Evolutionary conservation across 2,888 invertebrate genomes (phyloP).

Genomic region (Sthenelais limicola): DNA sequence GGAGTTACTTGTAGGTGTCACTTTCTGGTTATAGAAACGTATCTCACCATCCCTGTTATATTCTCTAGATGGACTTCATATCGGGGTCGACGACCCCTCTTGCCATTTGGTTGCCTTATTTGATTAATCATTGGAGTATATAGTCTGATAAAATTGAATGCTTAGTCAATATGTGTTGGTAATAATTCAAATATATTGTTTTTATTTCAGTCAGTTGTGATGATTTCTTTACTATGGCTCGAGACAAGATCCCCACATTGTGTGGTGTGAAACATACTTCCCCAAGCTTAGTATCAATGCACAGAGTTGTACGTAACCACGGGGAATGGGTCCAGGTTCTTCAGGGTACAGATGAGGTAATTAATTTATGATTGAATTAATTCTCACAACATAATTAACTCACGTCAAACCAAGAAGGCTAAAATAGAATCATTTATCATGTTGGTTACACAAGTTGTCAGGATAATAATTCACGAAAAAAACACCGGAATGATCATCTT

Average conservation of each 20-base stretch:
- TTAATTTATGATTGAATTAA: no score
- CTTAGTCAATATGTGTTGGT: not conserved
- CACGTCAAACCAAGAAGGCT: no score
- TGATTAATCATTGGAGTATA: no score
- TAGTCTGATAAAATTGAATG: not conserved
- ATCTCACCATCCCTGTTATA: no score
- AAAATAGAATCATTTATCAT: no score
- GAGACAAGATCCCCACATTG: slow-evolving; percentile 80
- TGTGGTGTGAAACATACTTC: slow-evolving; percentile 86
- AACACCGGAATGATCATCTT: no score
- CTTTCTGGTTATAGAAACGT: not conserved
- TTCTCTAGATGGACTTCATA: no score
- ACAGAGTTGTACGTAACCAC: slow-evolving; percentile 43
- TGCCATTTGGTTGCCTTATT: no score
- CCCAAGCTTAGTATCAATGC: slow-evolving; percentile 57
- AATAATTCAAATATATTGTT: not conserved
- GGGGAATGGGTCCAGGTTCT: slow-evolving; percentile 57
- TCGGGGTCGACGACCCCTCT: no score
- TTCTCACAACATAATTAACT: no score
- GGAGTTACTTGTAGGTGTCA: slow-evolving; percentile 66
- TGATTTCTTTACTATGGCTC: slow-evolving; percentile 73
- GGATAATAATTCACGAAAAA: no score
- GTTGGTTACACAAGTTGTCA: no score
- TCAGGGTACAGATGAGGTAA: slow-evolving; percentile 64
- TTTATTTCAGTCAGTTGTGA: slow-evolving; percentile 54